Base-by-base conservation (phyloP, 2,797 vertebrate genomes). In the Ciconia nigra region DNA sequence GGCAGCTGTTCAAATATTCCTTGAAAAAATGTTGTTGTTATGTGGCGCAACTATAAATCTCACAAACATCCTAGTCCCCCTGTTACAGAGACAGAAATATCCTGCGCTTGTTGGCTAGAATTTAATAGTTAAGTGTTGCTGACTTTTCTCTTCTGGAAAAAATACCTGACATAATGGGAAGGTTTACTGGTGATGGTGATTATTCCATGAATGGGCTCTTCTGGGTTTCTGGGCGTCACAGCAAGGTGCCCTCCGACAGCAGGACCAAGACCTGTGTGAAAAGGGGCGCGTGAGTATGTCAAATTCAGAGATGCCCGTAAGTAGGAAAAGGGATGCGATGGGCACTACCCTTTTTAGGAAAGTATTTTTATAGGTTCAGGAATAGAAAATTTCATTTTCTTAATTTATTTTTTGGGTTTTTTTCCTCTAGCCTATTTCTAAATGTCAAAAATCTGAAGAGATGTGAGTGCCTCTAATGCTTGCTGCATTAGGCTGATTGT, bases 1-100 rank as follows among this genome's bases (percentile, higher is more conserved):
- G 91, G 77, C 79, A 96, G 72, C 84, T 90, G 42, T 78, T 81
- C 66, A 93, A 81, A 82, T 93, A 89, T 83, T 92, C 55, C 69
- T 83, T 81, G 71, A 70, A 74, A 93, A 91, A 41, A 72, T 70
- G 47, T 63, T 87, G 7, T 63, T 87, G 7, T 72, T 83, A 47
- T 72, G 58, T 14, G 5, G 35, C 73, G 90, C 37, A 67, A 1
- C 63, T 52, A 11, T 93, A 87, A 95, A 91, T 93, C 66, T 91
- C 61, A 35, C 73, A 54, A 81, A 62, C 26, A 26, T 73, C n/a
- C 51, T 14, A 4, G 14, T 33, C 13, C 29, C 49, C 8, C 22
- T 55, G 9, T 57, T 81, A 52, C 37, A 46, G 29, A 72, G 65
- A 55, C 7, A 39, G 49, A 52, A 76, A 61, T 70, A n/a, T 14